Conservation (phyloP, 2,797 vertebrate genomes). For the Lepus oiostolus region DNA sequence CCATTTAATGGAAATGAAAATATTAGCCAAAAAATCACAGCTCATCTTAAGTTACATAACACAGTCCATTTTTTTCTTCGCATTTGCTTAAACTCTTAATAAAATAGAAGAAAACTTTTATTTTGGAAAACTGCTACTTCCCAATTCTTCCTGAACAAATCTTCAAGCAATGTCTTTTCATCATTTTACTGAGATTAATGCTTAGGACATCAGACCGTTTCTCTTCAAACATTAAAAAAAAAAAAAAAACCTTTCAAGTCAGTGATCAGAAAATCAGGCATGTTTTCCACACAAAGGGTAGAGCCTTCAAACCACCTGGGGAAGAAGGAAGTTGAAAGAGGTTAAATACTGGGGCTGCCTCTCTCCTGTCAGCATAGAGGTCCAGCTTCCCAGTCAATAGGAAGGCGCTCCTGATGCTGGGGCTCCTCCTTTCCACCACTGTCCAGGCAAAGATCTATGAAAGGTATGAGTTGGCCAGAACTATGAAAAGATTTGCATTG, state of each 20-base stretch:
- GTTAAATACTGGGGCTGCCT: neutral
- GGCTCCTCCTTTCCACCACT: slow-evolving; percentile 56
- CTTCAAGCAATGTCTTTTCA: slow-evolving; percentile 38
- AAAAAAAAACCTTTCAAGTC: neutral
- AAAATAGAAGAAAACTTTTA: neutral
- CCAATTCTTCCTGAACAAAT: neutral
- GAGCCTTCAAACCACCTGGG: neutral
- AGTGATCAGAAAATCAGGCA: neutral
- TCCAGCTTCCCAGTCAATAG: slow-evolving; percentile 36
- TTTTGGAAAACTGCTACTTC: neutral
- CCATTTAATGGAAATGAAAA: too few relatives aligned
- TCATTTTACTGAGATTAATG: slow-evolving; percentile 2
- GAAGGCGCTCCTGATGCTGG: slow-evolving; percentile 64
- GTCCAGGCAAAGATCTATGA: slow-evolving; percentile 56
- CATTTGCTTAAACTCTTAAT: too few relatives aligned
- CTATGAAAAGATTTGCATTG: slow-evolving; percentile 21
- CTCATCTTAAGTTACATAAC: too few relatives aligned
- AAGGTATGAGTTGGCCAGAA: slow-evolving; percentile 75
- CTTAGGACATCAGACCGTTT: neutral
- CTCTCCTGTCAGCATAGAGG: neutral
- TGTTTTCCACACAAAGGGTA: neutral
- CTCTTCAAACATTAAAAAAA: neutral
- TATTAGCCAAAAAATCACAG: too few relatives aligned
- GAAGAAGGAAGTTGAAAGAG: neutral
- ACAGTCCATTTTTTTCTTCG: too few relatives aligned